A percentile compares a stretch with the other conserved stretches of the same genome.
These are phyloP conservation scores for Andrena bicolor DNA, from an alignment of 2,888 invertebrate species.

Conservation along the genomic window DNA sequence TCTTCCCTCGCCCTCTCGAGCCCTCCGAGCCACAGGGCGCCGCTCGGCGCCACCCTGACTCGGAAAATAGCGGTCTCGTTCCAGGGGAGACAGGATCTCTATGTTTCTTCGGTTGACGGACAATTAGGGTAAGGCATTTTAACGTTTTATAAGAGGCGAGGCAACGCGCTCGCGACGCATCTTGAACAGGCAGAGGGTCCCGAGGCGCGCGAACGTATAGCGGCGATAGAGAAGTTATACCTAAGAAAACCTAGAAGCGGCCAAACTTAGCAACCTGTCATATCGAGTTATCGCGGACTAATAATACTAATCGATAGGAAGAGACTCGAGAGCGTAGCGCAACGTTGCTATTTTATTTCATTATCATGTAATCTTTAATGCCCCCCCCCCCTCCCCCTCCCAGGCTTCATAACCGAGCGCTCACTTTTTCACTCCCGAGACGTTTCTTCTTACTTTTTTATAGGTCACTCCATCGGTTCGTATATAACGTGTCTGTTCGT, in stretches of 20 bases:
- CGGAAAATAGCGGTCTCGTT: conserved; percentile 13
- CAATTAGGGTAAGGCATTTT: conserved; percentile 45
- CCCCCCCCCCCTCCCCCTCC: not conserved
- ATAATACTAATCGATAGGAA: conserved; percentile 70
- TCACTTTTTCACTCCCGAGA: conserved; percentile 33
- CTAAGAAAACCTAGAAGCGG: conserved; percentile 80
- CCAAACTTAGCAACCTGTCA: conserved; percentile 80
- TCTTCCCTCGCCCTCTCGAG: conserved; percentile 13
- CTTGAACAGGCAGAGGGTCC: conserved; percentile 36
- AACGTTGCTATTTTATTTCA: conserved; percentile 56
- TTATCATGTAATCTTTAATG: conserved; percentile 45
- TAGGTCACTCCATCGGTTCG: conserved; percentile 40
- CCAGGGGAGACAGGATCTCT: conserved; percentile 15
- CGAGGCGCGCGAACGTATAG: conserved; percentile 50
- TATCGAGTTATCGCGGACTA: conserved; percentile 78
- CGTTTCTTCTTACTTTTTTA: conserved; percentile 48
- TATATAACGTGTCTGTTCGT: conserved; percentile 27
- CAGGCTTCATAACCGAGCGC: conserved; percentile 8
- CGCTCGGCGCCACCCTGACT: not conserved
- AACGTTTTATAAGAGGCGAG: conserved; percentile 45
- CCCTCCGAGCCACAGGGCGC: not conserved
- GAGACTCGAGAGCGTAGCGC: conserved; percentile 67
- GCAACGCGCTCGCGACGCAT: conserved; percentile 26
- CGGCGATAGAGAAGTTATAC: conserved; percentile 64
- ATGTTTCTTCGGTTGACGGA: conserved; percentile 15